Conservation (phyloP, 2,888 invertebrate species). For the Sarcophaga rosellei region DNA sequence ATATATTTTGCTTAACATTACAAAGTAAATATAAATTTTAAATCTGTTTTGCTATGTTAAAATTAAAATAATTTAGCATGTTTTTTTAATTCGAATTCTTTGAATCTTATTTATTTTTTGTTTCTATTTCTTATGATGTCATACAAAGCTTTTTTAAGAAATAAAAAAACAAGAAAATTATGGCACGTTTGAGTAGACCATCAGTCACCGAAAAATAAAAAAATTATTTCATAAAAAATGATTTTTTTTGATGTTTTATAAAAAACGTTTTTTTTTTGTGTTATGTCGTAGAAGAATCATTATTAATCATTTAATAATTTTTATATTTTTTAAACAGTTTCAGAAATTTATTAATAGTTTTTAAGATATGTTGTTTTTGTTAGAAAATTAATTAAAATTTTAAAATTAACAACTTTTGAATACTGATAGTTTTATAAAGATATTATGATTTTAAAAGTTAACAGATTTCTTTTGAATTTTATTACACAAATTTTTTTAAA, state of each 20-base stretch:
- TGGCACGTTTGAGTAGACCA: constrained; percentile 25
- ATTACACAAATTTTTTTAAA: too few relatives aligned
- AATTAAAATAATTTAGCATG: not conserved
- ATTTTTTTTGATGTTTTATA: constrained; percentile 14
- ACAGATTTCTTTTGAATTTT: too few relatives aligned
- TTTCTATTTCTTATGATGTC: constrained; percentile 32
- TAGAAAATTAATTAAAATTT: too few relatives aligned
- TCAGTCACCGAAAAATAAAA: constrained; percentile 18
- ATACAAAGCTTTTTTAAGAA: constrained; percentile 22
- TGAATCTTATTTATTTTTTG: not conserved
- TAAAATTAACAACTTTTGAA: too few relatives aligned
- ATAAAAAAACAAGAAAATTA: not conserved
- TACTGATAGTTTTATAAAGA: too few relatives aligned
- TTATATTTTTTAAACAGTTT: not conserved
- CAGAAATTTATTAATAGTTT: too few relatives aligned
- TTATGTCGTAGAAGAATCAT: not conserved
- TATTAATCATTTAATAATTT: not conserved
- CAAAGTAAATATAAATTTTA: too few relatives aligned
- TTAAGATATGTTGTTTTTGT: too few relatives aligned
- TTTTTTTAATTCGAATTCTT: not conserved
- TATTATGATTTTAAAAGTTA: too few relatives aligned
- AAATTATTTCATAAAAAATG: constrained; percentile 3
- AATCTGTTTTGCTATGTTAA: not conserved
- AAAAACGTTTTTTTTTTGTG: not conserved
- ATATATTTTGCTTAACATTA: constrained; percentile 14